A percentile compares a stretch with the other conserved stretches of the same genome.
Evolutionary conservation across 2,113 vertebrate species (phyloP).

Genomic region (Solea solea): DNA sequence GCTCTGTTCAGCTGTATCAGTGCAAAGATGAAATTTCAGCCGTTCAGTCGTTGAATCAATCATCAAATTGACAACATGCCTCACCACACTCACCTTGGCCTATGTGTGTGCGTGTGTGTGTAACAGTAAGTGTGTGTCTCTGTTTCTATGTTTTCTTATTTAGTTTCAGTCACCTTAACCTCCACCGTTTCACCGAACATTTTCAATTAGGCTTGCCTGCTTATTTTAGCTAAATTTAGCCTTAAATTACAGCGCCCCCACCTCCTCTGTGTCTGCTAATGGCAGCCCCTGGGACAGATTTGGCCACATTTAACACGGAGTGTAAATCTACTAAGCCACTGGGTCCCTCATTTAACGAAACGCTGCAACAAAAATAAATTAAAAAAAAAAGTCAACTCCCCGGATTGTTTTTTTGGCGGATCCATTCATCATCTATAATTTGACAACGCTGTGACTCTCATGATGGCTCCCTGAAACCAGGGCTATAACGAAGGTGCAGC

Average conservation of each 20-base stretch:
- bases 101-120: conserved; percentile 12
- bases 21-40: conserved; percentile 63
- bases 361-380: neutral
- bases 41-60: conserved; percentile 56
- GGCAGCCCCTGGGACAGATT: conserved; percentile 62
- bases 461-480: conserved; percentile 9
- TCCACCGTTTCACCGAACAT: conserved; percentile 5
- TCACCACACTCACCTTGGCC: conserved; percentile 52
- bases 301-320: conserved; percentile 51
- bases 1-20: conserved; percentile 48
- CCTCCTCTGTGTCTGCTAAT: conserved; percentile 56
- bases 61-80: conserved; percentile 60
- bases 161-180: neutral
- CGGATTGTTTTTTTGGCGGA: neutral
- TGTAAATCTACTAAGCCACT: conserved; percentile 63
- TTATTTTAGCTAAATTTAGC: conserved; percentile 42
- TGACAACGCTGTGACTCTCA: conserved; percentile 26
- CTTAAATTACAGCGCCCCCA: neutral
- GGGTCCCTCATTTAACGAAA: conserved; percentile 51
- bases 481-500: neutral
- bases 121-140: neutral
- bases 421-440: conserved; percentile 48
- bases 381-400: conserved; percentile 19
- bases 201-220: conserved; percentile 29
- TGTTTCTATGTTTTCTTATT: neutral